Evolutionary conservation across 2,888 invertebrate species (phyloP).

Genomic region (Antitype chi): DNA sequence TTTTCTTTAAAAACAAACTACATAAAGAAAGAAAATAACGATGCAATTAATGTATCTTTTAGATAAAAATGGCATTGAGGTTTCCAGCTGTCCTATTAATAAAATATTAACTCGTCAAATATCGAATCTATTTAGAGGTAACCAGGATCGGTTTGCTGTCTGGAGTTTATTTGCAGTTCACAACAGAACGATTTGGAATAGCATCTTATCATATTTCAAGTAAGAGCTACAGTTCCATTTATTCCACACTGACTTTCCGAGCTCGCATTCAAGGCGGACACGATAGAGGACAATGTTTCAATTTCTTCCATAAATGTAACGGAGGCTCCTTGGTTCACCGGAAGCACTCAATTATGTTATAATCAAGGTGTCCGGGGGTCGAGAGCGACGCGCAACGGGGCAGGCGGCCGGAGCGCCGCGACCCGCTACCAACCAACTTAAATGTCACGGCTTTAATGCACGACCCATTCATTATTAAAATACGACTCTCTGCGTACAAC

Average conservation of each 20-base stretch:
- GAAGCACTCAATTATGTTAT: constrained; percentile 86
- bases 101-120: constrained; percentile 33
- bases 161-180: constrained; percentile 14
- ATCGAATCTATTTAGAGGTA: constrained; percentile 15
- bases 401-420: constrained; percentile 30
- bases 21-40: neutral
- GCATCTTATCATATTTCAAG: constrained; percentile 12
- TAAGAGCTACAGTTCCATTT: neutral
- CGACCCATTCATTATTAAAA: constrained; percentile 77
- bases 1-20: neutral
- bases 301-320: constrained; percentile 67
- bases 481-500: constrained; percentile 66
- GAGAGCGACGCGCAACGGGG: constrained; percentile 38
- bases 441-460: constrained; percentile 76
- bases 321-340: constrained; percentile 77
- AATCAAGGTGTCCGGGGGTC: constrained; percentile 78
- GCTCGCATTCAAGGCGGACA: neutral
- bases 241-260: neutral
- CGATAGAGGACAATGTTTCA: constrained; percentile 36
- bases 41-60: neutral
- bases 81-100: constrained; percentile 3
- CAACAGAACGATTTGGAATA: constrained; percentile 13
- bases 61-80: neutral
- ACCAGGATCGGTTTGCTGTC: constrained; percentile 13
- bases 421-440: constrained; percentile 65